phyloP scores from a whole-genome alignment of 2,113 vertebrate genomes.

The Phoenicopterus ruber region DNA sequence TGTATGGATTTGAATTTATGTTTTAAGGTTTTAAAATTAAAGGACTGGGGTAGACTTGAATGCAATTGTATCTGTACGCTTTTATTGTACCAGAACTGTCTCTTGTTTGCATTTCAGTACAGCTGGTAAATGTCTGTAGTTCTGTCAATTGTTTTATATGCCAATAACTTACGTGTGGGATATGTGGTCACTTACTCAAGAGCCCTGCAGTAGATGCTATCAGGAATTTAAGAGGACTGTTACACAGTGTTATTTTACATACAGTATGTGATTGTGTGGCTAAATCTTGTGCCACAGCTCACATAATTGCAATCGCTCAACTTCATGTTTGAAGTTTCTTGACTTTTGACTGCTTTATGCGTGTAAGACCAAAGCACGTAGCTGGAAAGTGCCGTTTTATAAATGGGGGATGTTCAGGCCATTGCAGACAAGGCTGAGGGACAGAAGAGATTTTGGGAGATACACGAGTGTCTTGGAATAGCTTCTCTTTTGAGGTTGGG shows the following conservation, averaged over 20 bases:
- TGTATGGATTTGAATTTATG: neutral
- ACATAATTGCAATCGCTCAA: neutral
- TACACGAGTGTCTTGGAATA: neutral
- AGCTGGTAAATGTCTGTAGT: neutral
- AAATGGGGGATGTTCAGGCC: neutral
- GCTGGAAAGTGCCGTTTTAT: neutral
- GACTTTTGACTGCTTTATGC: neutral
- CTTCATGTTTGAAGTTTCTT: neutral
- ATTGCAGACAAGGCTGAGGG: neutral
- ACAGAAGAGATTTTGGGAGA: neutral
- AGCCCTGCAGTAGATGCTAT: neutral
- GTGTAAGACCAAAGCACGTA: rapidly evolving
- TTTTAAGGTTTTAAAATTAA: neutral
- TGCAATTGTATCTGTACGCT: neutral
- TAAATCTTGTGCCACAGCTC: neutral
- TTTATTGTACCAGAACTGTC: neutral
- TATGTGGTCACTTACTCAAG: neutral
- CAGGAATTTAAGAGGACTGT: neutral
- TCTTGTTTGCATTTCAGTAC: neutral
- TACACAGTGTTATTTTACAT: neutral
- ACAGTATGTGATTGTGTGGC: neutral
- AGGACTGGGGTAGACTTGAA: neutral
- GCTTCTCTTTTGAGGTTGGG: neutral
- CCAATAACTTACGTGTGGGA: neutral
- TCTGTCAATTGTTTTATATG: neutral